These are phyloP conservation scores for Mesitornis unicolor DNA, from an alignment of 2,113 vertebrate species.

Conservation along the genomic window DNA sequence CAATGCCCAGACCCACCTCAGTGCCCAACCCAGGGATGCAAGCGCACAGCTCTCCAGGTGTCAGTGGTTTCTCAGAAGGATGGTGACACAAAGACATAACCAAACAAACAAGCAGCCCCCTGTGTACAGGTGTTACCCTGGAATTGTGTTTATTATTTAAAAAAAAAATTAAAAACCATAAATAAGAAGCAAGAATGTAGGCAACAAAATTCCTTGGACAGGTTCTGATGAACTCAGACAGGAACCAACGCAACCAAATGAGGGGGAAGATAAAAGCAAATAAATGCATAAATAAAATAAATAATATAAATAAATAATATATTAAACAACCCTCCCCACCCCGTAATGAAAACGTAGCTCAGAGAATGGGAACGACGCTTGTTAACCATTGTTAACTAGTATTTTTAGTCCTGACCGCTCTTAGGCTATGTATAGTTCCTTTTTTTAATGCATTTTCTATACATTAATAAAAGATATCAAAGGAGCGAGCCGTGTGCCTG, in stretches of 20 bases:
- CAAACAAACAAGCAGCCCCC: not conserved
- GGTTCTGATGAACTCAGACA: not conserved
- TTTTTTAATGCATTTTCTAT: constrained; percentile 99
- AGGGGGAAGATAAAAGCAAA: not conserved
- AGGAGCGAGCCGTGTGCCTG: constrained; percentile 30
- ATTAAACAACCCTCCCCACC: constrained; percentile 23
- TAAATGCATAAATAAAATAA: constrained; percentile 32
- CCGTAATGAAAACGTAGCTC: constrained; percentile 64
- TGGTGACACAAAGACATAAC: constrained; percentile 1
- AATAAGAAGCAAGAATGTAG: not conserved
- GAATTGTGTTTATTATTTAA: not conserved
- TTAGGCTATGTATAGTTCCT: constrained; percentile 95
- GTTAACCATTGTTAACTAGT: constrained; percentile 90
- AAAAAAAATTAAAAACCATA: not conserved
- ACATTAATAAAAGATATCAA: constrained; percentile 98
- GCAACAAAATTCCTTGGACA: not conserved
- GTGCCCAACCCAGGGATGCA: not conserved
- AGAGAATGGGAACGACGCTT: constrained; percentile 78
- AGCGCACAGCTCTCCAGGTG: not conserved
- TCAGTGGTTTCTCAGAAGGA: constrained; percentile 38
- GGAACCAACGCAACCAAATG: not conserved
- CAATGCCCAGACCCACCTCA: not conserved
- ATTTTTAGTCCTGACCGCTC: constrained; percentile 90
- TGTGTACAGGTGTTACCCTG: constrained; percentile 33
- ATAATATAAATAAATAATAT: constrained; percentile 63